Percentiles rank a stretch among this genome's conserved stretches.
Conservation (phyloP, 2,888 invertebrate species). For the Strigamia maritima region DNA sequence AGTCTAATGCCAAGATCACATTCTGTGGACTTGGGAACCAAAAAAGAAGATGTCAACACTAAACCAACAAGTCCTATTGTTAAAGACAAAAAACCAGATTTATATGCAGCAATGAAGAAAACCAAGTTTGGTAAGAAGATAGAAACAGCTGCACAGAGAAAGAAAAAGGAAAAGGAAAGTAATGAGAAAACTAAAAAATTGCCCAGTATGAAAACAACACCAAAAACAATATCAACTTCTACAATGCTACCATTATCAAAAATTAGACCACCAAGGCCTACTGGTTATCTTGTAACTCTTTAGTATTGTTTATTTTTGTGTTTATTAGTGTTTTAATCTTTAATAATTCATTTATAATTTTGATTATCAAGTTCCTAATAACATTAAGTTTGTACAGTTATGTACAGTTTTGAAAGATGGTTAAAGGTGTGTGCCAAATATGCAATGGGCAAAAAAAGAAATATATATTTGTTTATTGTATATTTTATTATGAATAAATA, state of each 20-base stretch:
- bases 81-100: constrained; percentile 6
- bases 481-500: not conserved
- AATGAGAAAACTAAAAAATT: not conserved
- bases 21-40: not conserved
- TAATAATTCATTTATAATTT: not conserved
- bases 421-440: not conserved
- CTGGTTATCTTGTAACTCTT: not conserved
- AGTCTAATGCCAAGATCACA: not conserved
- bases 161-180: not conserved
- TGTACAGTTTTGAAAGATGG: not conserved
- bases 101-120: constrained; percentile 20
- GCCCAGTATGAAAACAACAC: not conserved
- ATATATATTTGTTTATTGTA: not conserved
- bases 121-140: constrained; percentile 22
- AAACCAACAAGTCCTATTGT: not conserved
- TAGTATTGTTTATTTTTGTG: not conserved
- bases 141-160: not conserved
- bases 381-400: no score
- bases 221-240: not conserved
- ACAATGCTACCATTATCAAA: not conserved
- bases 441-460: no score
- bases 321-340: not conserved
- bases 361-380: not conserved
- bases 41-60: not conserved
- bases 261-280: not conserved